Conservation (phyloP, 2,888 invertebrate species). For the Hypercompe scribonia region DNA sequence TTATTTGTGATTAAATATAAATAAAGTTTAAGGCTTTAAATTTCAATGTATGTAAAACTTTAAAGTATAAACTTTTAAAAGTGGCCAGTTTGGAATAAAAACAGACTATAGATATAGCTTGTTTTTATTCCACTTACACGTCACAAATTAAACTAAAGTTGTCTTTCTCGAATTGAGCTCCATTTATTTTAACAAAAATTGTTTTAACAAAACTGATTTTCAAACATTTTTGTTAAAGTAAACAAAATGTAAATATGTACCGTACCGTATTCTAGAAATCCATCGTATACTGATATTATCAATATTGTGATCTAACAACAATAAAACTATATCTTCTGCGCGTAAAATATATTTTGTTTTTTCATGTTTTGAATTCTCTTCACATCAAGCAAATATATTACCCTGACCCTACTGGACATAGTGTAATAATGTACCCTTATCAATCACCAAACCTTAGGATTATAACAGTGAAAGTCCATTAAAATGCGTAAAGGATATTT, state of each 20-base stretch:
- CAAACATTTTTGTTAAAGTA: neutral
- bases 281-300: neutral
- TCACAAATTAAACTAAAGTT: neutral
- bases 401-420: constrained; percentile 22
- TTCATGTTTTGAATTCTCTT: constrained; percentile 9
- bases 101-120: neutral
- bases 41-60: neutral
- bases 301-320: neutral
- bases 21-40: neutral
- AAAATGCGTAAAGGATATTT: constrained; percentile 37
- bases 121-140: constrained; percentile 30
- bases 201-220: neutral
- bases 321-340: neutral
- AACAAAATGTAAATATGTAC: neutral
- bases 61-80: neutral
- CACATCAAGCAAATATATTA: constrained; percentile 14
- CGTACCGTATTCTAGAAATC: neutral
- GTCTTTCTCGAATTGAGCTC: neutral
- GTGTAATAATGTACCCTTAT: constrained; percentile 47
- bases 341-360: neutral
- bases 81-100: neutral
- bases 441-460: constrained; percentile 46
- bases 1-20: neutral
- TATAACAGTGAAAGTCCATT: constrained; percentile 49
- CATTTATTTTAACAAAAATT: neutral